A percentile compares a stretch with the other conserved stretches of the same genome.
Conservation (phyloP, 2,113 vertebrate genomes). For the Todiramphus chloris region DNA sequence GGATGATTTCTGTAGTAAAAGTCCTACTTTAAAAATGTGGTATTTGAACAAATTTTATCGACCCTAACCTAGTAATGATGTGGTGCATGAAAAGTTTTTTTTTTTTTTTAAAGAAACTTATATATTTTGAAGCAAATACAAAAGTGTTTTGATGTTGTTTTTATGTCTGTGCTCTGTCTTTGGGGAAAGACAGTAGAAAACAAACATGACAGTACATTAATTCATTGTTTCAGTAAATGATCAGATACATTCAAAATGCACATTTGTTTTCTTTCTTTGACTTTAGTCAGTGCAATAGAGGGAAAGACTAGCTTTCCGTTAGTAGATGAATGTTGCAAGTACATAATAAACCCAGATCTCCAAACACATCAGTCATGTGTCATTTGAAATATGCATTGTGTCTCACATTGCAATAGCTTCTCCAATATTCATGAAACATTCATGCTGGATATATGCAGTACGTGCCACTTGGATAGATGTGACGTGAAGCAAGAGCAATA, state of each 20-base stretch:
- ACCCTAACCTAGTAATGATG: neutral
- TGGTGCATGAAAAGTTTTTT: neutral
- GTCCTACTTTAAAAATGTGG: neutral
- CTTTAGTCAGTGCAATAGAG: neutral
- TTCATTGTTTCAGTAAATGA: conserved; percentile 59
- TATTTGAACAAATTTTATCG: neutral
- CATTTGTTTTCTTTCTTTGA: conserved; percentile 57
- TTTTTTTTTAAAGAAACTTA: neutral
- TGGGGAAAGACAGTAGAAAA: conserved; percentile 31
- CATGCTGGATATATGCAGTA: neutral
- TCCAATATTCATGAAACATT: conserved; percentile 50
- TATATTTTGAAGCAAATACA: neutral
- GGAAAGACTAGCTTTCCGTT: conserved; percentile 33
- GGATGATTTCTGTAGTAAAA: neutral
- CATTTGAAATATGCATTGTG: conserved; percentile 36
- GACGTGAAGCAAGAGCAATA: neutral
- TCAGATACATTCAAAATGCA: conserved; percentile 51
- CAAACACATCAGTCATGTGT: conserved; percentile 64
- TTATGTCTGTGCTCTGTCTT: conserved; percentile 30
- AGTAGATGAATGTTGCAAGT: conserved; percentile 51
- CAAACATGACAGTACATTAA: conserved; percentile 56
- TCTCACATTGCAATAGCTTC: conserved; percentile 35
- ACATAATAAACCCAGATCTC: conserved; percentile 55
- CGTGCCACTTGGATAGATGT: neutral
- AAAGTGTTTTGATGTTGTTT: neutral